Conservation (phyloP, 2,888 invertebrate species). For the Spilarctia lutea region DNA sequence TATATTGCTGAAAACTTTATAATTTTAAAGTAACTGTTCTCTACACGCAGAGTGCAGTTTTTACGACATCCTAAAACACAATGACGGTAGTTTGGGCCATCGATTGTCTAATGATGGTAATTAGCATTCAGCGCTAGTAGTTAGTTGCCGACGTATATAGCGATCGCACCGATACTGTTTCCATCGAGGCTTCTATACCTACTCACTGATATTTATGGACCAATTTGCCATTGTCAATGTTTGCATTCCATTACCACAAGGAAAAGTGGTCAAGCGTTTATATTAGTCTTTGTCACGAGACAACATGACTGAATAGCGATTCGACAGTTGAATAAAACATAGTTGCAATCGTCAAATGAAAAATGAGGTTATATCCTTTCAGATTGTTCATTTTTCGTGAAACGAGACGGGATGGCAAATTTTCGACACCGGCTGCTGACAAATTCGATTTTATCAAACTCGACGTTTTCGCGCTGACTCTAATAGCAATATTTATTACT, state of each 20-base stretch:
- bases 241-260: slow-evolving; percentile 64
- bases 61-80: slow-evolving; percentile 25
- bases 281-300: slow-evolving; percentile 42
- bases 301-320: slow-evolving; percentile 17
- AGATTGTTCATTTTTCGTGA: slow-evolving; percentile 52
- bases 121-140: slow-evolving; percentile 65
- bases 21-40: background rate
- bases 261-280: slow-evolving; percentile 54
- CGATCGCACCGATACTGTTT: slow-evolving; percentile 45
- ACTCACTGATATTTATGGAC: slow-evolving; percentile 60
- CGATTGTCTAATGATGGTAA: slow-evolving; percentile 66
- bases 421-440: slow-evolving; percentile 55
- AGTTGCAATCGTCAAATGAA: slow-evolving; percentile 36
- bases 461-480: slow-evolving; percentile 34
- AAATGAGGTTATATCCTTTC: slow-evolving; percentile 35
- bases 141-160: slow-evolving; percentile 55
- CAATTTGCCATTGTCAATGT: slow-evolving; percentile 63
- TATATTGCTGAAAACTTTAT: background rate
- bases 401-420: slow-evolving; percentile 49
- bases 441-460: slow-evolving; percentile 60
- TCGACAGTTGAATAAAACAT: slow-evolving; percentile 3
- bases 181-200: slow-evolving; percentile 48
- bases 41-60: background rate
- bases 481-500: slow-evolving; percentile 32
- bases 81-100: slow-evolving; percentile 44